Base-by-base conservation (phyloP, 2,113 vertebrate species). In the Macquaria australasica region DNA sequence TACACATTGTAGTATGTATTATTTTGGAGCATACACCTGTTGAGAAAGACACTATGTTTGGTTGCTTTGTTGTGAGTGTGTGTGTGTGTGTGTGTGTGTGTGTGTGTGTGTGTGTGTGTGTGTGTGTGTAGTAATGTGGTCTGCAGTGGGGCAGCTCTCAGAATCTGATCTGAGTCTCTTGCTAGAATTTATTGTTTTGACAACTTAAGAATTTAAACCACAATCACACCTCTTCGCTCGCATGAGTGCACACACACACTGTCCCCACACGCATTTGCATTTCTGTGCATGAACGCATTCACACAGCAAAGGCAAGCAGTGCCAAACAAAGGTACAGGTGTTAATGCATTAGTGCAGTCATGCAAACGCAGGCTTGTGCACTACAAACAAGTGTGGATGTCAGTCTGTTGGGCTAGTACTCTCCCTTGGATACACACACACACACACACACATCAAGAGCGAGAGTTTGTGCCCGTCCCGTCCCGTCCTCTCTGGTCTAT, bases 401-500 rank as follows among this genome's bases (percentile, higher is more conserved):
- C 86, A 70, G 77, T 71, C 60, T 86, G 79, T 72, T 78, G 53
- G 70, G 62, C 37, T 18, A 53, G 51, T 31, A 41, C 56, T 31
- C 64, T 82, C 77, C 14, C 58, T 79, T 58, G 12, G 31, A 72
- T 15, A 66, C 50, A 59, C 71, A 43, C 55, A 62, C 25, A 55
- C 56, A 66, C 56, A 48, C 67, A 84, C 15, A 71, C 48, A 73
- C 41, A 39, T 3, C n/a, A 56, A 48, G 50, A 45, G 75, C 56
- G 79, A 69, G 79, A 66, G 81, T 87, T 81, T 90, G 66, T 90
- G 84, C 85, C 81, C 77, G 60, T 72, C 41, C 63, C 77, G 60
- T 72, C 41, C 63, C 28, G 20, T 92, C 84, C 88, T 88, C 89
- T 69, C 81, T 66, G 45, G 89, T 94, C 94, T 95, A 95, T 95